These are phyloP conservation scores for Drosophila ironensis DNA, from an alignment of 1,140 invertebrate species.

Conservation along the genomic window DNA sequence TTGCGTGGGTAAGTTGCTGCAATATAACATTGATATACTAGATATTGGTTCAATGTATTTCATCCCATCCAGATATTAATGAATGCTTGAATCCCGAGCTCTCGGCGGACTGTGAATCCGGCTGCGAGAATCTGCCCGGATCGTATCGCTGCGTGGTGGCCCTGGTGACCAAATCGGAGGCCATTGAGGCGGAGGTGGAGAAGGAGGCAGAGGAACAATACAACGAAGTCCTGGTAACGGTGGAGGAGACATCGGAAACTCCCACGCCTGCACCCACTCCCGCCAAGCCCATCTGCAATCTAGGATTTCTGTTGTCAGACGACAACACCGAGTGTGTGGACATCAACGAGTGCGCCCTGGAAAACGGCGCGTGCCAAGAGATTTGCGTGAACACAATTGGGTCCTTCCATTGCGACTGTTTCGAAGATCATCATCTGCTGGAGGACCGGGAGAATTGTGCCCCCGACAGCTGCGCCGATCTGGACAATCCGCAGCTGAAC, in stretches of 20 bases:
- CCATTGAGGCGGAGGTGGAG: conserved; percentile 5
- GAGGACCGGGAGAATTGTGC: conserved; percentile 77
- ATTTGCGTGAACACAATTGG: conserved; percentile 87
- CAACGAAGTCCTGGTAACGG: not conserved
- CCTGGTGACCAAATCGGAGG: conserved; percentile 24
- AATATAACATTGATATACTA: not conserved
- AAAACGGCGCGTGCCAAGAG: conserved; percentile 83
- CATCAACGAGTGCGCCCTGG: conserved; percentile 87
- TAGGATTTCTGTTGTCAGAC: conserved; percentile 82
- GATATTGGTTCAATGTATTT: not conserved
- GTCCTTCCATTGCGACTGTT: conserved; percentile 85
- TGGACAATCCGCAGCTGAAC: conserved; percentile 78
- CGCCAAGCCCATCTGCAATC: conserved; percentile 84
- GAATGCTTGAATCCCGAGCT: conserved; percentile 85
- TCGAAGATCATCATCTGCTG: conserved; percentile 60
- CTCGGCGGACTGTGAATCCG: conserved; percentile 83
- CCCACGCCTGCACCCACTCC: too few relatives aligned
- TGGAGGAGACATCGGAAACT: not conserved
- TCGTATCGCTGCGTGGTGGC: conserved; percentile 85
- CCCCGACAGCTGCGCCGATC: conserved; percentile 62
- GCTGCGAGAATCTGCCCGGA: conserved; percentile 87
- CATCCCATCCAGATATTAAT: conserved; percentile 84
- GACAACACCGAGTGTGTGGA: conserved; percentile 83
- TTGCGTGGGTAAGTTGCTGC: conserved; percentile 77
- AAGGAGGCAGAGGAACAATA: conserved; percentile 15